Base-by-base conservation (phyloP, 2,888 invertebrate genomes). In the Phyllotreta cruciferae region DNA sequence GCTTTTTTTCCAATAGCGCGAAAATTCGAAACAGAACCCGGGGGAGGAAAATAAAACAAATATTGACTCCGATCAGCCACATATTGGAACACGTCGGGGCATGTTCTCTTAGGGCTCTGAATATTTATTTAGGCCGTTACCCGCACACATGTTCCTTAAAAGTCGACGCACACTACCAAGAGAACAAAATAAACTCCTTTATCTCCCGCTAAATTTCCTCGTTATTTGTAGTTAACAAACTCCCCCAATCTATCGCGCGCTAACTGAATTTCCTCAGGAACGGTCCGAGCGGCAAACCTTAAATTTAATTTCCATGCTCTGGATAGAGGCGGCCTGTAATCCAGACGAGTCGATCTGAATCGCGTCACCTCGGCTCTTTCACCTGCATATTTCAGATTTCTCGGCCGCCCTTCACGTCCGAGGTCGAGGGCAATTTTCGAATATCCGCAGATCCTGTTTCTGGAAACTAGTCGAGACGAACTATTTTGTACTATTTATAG, bases 341-440 rank as follows among this genome's bases (percentile, higher is more conserved):
- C 50, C 50, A 34, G 13, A 47, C 6, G 14, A 47, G 50, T 11
- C 34, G 50, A 36, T 50, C 36, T n/a, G 14, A 2, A 9, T 47
- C 47, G n/a, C 24, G 50, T 50, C 50, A 50, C 49, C 49, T 49
- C n/a, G 49, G 24, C 34, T 35, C 49, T 49, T 45, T 49, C 35
- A 49, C 47, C 47, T 47, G 47, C 50, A 50, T 50, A 50, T 50
- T 50, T 50, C 36, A 50, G 50, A 50, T 50, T 35, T 10, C 34
- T 7, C 50, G 4, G 6, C 11, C 36, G 50, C 34, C 50, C 50
- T 50, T 50, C 14, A 50, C 36, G 50, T 10, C 10, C 1, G 36
- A 50, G 50, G 6, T 50, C 50, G 50, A 50, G 50, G 50, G 50
- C 50, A 50, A 50, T 50, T 50, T 50, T 36, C 9, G 36, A 50